Base-by-base conservation (phyloP, 1,140 invertebrate species). In the Aphaenogaster floridana region DNA sequence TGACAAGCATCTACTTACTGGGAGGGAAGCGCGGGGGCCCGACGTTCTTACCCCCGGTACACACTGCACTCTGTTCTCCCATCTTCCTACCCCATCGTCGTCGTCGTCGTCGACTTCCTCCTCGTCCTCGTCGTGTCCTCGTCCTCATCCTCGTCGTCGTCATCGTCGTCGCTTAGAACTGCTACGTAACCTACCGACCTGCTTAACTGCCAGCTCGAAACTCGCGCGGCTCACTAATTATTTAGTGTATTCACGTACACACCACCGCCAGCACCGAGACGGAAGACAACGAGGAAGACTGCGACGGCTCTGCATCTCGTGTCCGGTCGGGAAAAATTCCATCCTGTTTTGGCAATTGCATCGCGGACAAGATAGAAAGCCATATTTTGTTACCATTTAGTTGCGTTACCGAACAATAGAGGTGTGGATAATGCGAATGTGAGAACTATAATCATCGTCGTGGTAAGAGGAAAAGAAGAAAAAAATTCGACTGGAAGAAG, bases 1-100 rank as follows among this genome's bases (percentile, higher is more conserved):
- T 94, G 94, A 94, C 94, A 94, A 94, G 94, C 92, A 91, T 91
- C 90, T 91, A 91, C 90, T 91, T 91, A 91, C 89, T 81, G 84
- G 78, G 54, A 13, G 89, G 42, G 15, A 45, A 42, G 57, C 48
- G 66, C 54, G 72, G 15, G 83, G 2, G 39, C 13, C 13, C 7
- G 21, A 61, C 5, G 84, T 87, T 89, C 90, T 91, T 91, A 91
- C 39, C 17, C 68, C 45, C 13, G 15, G 69, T 76, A 61, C 61
- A 89, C 83, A 76, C 78, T 81, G 78, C 64, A 45, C 72, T 57
- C 80, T 86, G 59, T 36, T 74, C 61, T 78, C 87, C 68, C 68
- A 48, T 76, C 85, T 63, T 80, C 74, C 52, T 61, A 74, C 11
- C 34, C 52, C 42, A 42, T 80, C 77, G 81, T 83, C 86, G 50